phyloP scores from a whole-genome alignment of 2,797 vertebrate genomes.

The Crax fasciolata region DNA sequence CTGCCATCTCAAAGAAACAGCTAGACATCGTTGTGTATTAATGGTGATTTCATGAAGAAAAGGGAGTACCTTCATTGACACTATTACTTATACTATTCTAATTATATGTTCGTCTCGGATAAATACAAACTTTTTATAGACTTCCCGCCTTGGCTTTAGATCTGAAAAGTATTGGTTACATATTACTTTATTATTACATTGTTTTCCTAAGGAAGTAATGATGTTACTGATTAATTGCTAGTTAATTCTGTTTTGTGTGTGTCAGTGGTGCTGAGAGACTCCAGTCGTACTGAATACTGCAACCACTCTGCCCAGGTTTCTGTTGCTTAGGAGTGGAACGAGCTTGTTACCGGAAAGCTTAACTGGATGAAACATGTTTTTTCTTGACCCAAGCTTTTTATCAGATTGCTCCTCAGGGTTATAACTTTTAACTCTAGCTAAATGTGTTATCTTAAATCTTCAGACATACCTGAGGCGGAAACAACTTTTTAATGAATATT shows the following conservation, averaged over 20 bases:
- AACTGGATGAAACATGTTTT: constrained; percentile 19
- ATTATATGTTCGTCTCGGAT: neutral
- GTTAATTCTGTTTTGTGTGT: neutral
- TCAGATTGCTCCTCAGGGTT: constrained; percentile 41
- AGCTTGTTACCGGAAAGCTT: neutral
- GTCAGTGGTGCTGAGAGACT: neutral
- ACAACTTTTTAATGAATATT: constrained; percentile 1
- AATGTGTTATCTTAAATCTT: constrained; percentile 42
- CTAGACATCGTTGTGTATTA: neutral
- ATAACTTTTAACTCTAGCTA: constrained; percentile 24
- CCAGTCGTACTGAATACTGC: accelerated
- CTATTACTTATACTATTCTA: neutral
- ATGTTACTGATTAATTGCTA: neutral
- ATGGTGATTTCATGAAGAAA: neutral
- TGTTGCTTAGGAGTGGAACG: neutral
- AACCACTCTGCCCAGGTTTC: neutral
- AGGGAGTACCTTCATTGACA: neutral
- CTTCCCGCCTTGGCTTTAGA: neutral
- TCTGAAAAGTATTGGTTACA: neutral
- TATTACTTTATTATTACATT: neutral
- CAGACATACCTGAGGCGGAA: neutral
- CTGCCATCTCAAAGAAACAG: neutral
- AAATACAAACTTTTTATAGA: neutral
- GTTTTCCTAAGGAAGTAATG: neutral
- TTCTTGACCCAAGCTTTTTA: constrained; percentile 48